phyloP scores from a whole-genome alignment of 2,888 invertebrate species.

The Julus scandinavius region DNA sequence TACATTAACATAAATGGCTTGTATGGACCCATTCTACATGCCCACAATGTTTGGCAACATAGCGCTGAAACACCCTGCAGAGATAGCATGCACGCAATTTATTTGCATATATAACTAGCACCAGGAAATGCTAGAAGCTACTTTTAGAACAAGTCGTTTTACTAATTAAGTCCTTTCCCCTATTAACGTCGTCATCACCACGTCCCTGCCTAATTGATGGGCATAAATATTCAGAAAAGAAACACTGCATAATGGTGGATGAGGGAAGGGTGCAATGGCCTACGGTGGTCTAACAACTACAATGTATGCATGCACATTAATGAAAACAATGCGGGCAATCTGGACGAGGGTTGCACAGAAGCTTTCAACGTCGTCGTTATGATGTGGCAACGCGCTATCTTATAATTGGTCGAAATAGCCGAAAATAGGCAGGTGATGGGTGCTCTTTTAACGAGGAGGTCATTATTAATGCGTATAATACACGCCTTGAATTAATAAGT shows the following conservation, averaged over 20 bases:
- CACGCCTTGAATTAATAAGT: not conserved
- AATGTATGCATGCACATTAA: not conserved
- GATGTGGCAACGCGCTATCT: not conserved
- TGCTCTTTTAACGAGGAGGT: not conserved
- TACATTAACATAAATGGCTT: too few relatives aligned
- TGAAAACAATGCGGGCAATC: conserved; percentile 6
- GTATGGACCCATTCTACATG: too few relatives aligned
- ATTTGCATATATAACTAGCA: too few relatives aligned
- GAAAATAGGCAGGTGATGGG: not conserved
- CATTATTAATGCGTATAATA: not conserved
- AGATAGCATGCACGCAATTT: too few relatives aligned
- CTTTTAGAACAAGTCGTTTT: not conserved
- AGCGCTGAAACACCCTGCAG: too few relatives aligned
- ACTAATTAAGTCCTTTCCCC: conserved; percentile 6
- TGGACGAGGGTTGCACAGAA: not conserved
- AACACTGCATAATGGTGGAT: not conserved
- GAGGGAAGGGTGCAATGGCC: not conserved
- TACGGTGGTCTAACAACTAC: not conserved
- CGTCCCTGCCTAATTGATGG: not conserved
- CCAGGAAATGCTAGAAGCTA: not conserved
- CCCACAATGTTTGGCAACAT: too few relatives aligned
- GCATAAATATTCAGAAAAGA: not conserved
- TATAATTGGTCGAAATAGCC: not conserved
- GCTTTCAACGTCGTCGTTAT: not conserved
- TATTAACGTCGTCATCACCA: not conserved